Evolutionary conservation across 2,113 vertebrate genomes (phyloP).

Genomic region (Eurypyga helias): DNA sequence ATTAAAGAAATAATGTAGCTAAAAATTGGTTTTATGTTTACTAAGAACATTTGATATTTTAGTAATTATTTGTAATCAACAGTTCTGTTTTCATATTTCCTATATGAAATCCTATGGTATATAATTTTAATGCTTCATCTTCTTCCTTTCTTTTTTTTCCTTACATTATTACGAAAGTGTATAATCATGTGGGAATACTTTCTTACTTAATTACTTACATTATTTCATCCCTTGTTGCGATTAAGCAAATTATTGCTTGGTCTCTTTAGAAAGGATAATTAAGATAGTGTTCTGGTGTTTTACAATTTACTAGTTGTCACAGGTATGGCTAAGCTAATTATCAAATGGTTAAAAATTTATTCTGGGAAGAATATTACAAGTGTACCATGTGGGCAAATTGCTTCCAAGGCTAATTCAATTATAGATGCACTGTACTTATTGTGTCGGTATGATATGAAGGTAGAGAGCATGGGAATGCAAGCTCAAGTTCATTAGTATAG

Average conservation of each 20-base stretch:
- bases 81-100: background rate
- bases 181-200: constrained; percentile 58
- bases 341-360: constrained; percentile 70
- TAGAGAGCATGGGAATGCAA: constrained; percentile 15
- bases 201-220: constrained; percentile 67
- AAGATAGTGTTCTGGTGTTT: constrained; percentile 64
- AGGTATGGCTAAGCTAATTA: constrained; percentile 70
- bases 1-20: background rate
- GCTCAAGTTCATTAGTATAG: background rate
- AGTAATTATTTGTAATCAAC: background rate
- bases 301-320: constrained; percentile 70
- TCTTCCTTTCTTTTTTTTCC: background rate
- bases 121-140: background rate
- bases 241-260: constrained; percentile 65
- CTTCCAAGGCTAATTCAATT: constrained; percentile 15
- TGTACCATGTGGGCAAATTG: background rate
- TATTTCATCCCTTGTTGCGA: constrained; percentile 66
- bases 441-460: background rate
- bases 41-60: background rate
- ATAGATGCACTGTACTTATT: background rate
- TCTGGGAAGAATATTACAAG: constrained; percentile 31
- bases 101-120: background rate
- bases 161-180: background rate
- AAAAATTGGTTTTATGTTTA: background rate
- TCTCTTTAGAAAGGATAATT: constrained; percentile 73